Evolutionary conservation across 2,888 invertebrate genomes (phyloP), one percentile per base, ranked within the genome.

Genomic region (Diaperis boleti): DNA sequence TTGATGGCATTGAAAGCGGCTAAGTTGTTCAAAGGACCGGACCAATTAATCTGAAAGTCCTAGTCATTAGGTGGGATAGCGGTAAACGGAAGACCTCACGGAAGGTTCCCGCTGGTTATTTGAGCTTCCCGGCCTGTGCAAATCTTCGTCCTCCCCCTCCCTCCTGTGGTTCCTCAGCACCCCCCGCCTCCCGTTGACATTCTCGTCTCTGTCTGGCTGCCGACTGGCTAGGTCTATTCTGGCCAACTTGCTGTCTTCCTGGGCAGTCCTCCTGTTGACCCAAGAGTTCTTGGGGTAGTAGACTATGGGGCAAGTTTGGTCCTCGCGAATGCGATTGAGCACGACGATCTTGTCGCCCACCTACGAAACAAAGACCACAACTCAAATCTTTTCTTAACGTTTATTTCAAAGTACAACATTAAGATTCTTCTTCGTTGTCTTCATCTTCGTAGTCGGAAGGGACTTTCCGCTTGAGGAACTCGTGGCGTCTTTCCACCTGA

Each of bases 341-440:
- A 92, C 89, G 26, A 94, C 89, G 67, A 94, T 85, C 80, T 90
- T 90, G 72, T 92, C 88, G 59, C 90, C 91, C 71, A 91, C 85
- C 83, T 88, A 55, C 3, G 39, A 49, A 15, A 49, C 5, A 20
- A 15, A 8, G 20, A 18, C n/a, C 15, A 4, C 15, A 39, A 10
- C n/a, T 10, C n/a, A 2, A 2, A 5, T 5, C n/a, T 2, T 35
- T 35, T n/a, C 10, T 35, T 35, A 13, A 11, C 5, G n/a, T 13
- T 1, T n/a, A 13, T 6, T 35, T 2, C 3, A 2, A 13, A 5
- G 11, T 11, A 35, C 3, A n/a, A 11, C 13, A 35, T 35, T 35
- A 35, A 35, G n/a, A n/a, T n/a, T 22, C 7, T 33, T 42, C 8
- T 10, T 82, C 81, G 71, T 92, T 92, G 81, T 92, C 86, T 68